Base-by-base conservation (phyloP, 1,140 invertebrate species). In the Heliconius himera region DNA sequence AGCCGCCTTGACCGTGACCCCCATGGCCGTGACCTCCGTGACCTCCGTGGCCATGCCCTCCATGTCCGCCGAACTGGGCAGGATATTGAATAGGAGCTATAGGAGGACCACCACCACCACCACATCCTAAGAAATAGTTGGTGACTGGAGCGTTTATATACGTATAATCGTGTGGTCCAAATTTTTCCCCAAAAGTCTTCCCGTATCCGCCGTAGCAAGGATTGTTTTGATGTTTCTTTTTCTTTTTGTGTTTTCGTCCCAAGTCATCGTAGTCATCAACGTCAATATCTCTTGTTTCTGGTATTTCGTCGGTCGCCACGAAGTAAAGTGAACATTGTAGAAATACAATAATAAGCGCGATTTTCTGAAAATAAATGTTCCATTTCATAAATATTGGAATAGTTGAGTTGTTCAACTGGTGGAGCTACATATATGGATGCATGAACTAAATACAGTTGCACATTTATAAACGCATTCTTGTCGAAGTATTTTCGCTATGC, bases 71-170 rank as follows among this genome's bases (percentile, higher is more conserved):
- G 20, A 73, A 78, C 18, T 76, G 78, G 16, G 46, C 66, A 8
- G 73, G 76, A 49, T 73, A 77, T 54, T 56, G 74, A 70, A 76
- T 71, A 36, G 41, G 76, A 1, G 81, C 85, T 16, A 80, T 29
- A 1, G 83, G 78, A 29, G 72, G 41, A 4, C 41, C 76, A 16
- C 78, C 71, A 0, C 78, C 71, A 0, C 85, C 84, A 11, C 89
- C 89, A 77, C 90, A 92, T 3, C 89, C 89, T n/a, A 90, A 90
- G 81, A 90, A 91, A 36, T 92, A 92, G 78, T 92, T 92, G 73
- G 83, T 91, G 2, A 91, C 88, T 6, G 91, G 91, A 71, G 91
- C 91, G 3, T 85, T 88, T 8, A 92, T 74, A 73, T 91, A 92
- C 1, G 91, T 91, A 77, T 90, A 85, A 20, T 90, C 88, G 6